phyloP scores from a whole-genome alignment of 2,797 vertebrate species.

The Enteromius mattozi region DNA sequence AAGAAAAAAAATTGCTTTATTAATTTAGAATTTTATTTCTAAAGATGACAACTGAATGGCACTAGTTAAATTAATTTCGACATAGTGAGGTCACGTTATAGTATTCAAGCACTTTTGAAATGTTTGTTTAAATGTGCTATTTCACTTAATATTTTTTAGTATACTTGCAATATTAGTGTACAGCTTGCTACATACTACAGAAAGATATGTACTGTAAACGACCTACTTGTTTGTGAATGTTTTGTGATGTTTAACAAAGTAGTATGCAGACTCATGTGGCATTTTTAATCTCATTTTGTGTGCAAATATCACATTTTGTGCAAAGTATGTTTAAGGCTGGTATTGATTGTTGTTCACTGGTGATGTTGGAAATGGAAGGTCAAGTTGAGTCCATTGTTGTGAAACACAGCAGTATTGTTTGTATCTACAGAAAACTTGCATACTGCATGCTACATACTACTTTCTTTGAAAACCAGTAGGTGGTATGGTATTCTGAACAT shows the following conservation, averaged over 20 bases:
- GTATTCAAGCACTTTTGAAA: background rate
- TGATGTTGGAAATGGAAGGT: background rate
- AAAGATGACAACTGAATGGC: too few species aligned
- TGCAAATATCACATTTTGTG: background rate
- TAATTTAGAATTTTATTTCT: too few species aligned
- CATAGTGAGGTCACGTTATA: background rate
- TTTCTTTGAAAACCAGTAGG: background rate
- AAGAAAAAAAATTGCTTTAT: too few species aligned
- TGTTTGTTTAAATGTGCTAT: background rate
- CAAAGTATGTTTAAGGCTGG: background rate
- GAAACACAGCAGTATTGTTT: background rate
- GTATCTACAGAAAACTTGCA: background rate
- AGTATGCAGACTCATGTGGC: background rate
- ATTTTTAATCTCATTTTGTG: background rate
- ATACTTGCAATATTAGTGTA: background rate
- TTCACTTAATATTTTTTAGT: background rate
- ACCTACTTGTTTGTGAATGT: background rate
- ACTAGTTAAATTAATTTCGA: too few species aligned
- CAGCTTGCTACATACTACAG: background rate
- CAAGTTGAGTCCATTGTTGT: background rate
- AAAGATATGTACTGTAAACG: background rate
- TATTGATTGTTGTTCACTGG: background rate
- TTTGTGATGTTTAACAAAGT: background rate
- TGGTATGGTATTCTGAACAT: slow-evolving; percentile 2
- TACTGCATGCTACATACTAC: background rate